These are phyloP conservation scores for Hydractinia echinata DNA, from an alignment of 30 jellyfish, hydroid and myxozoan species.

Conservation along the genomic window DNA sequence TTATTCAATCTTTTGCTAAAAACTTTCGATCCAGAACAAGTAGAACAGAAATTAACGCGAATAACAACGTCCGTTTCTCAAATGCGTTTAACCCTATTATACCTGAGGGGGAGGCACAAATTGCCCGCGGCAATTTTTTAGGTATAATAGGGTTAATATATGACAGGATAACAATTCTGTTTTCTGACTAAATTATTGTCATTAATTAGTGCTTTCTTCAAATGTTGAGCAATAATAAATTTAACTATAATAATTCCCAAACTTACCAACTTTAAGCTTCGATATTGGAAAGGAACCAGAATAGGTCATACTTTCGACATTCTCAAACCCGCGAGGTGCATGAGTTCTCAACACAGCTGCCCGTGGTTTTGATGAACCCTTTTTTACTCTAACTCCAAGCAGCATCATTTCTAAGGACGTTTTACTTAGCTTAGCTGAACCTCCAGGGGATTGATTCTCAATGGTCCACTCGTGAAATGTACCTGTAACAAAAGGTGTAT, in stretches of 20 bases:
- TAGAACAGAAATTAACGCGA: too few relatives aligned
- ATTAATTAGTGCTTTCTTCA: too few relatives aligned
- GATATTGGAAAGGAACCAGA: slow-evolving; percentile 90
- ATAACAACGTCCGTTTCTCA: too few relatives aligned
- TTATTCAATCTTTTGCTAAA: too few relatives aligned
- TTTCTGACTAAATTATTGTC: too few relatives aligned
- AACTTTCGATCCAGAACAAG: too few relatives aligned
- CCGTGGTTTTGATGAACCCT: slow-evolving; percentile 35
- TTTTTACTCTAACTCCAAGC: slow-evolving; percentile 64
- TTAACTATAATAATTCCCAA: background rate
- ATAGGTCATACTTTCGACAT: slow-evolving; percentile 59
- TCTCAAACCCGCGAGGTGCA: slow-evolving; percentile 84
- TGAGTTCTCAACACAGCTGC: slow-evolving; percentile 90
- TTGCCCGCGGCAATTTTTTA: too few relatives aligned
- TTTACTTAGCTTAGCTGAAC: slow-evolving; percentile 94
- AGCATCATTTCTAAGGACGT: slow-evolving; percentile 83
- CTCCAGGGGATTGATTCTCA: slow-evolving; percentile 99
- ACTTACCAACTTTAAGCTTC: slow-evolving; percentile 62
- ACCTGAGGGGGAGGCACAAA: too few relatives aligned
- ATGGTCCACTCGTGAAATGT: slow-evolving; percentile 98
- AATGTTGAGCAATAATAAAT: background rate
- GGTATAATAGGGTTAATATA: too few relatives aligned
- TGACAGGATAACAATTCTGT: too few relatives aligned
- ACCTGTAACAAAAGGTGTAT: slow-evolving; percentile 33
- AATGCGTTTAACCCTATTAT: too few relatives aligned